Base-by-base conservation (phyloP, 2,888 invertebrate genomes). In the Tryphoninae sp. region DNA sequence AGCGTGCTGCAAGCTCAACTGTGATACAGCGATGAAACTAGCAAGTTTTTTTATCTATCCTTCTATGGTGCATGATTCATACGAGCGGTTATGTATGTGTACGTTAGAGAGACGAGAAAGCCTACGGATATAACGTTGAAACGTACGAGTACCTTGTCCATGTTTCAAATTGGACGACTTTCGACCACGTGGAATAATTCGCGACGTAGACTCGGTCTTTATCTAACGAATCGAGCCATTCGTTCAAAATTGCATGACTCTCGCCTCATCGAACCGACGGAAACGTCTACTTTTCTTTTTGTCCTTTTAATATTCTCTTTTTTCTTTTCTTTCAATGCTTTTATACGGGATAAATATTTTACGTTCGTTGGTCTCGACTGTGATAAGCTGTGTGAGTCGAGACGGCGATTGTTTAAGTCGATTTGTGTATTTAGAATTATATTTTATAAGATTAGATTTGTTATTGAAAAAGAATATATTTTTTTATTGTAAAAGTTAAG, bases 131-230 rank as follows among this genome's bases (percentile, higher is more conserved):
- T 62, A 67, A 78, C 67, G 75, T 76, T 72, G 62, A 72, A 88
- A 89, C 89, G 89, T 87, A 86, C 88, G 89, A 87, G 87, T 86
- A 88, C 4, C 33, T 33, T 6, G 89, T 89, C 87, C 87, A 88
- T 89, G 90, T 89, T 88, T 88, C 90, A 90, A 90, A 89, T 89
- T 90, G 90, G 90, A 90, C 89, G 90, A 89, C 88, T 89, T 90
- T 87, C 88, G 86, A 86, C 89, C 89, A 88, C 89, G 89, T 89
- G 89, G 90, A 90, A 89, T 90, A 89, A 89, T 89, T 86, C 85
- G 85, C 42, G 23, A 13, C 16, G n/a, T 42, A n/a, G 22, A 16
- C 42, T 23, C 19, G 62, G 8, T 40, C 33, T 62, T 62, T 40
- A 40, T 7, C 16, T 62, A 65, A n/a, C 23, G 22, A 23, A 11